These are phyloP conservation scores for Brachyhypopomus gauderio DNA, from an alignment of 2,113 vertebrate genomes.

Conservation along the genomic window DNA sequence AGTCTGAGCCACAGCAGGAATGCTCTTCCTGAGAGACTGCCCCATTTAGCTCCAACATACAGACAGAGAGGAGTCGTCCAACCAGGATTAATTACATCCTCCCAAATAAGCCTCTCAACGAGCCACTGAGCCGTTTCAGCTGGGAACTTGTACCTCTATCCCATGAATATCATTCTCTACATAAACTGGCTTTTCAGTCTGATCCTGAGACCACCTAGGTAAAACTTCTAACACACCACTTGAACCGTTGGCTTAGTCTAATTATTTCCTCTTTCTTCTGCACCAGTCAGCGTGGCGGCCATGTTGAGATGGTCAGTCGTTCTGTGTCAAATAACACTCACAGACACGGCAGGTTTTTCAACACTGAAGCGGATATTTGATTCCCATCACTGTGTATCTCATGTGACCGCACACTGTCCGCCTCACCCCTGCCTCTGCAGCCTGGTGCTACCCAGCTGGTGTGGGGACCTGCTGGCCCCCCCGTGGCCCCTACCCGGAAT, in stretches of 20 bases:
- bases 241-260: background rate
- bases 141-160: background rate
- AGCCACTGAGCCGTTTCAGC: background rate
- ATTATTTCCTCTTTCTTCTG: background rate
- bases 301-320: background rate
- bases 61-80: conserved; percentile 64
- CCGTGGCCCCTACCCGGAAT: background rate
- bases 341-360: conserved; percentile 15
- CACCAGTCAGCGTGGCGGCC: background rate
- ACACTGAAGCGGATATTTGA: conserved; percentile 36
- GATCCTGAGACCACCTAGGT: background rate
- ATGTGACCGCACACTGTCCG: conserved; percentile 26
- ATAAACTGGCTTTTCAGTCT: background rate
- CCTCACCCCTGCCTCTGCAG: conserved; percentile 32
- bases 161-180: background rate
- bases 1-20: conserved; percentile 40
- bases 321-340: background rate
- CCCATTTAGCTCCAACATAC: conserved; percentile 59
- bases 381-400: conserved; percentile 29
- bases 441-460: conserved; percentile 25
- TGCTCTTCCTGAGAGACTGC: conserved; percentile 51
- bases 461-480: background rate
- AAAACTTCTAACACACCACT: background rate
- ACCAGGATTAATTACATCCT: conserved; percentile 64
- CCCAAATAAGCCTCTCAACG: conserved; percentile 36